These are phyloP conservation scores for Cosmorhoe ocellata DNA, from an alignment of 2,888 invertebrate species.

Conservation along the genomic window DNA sequence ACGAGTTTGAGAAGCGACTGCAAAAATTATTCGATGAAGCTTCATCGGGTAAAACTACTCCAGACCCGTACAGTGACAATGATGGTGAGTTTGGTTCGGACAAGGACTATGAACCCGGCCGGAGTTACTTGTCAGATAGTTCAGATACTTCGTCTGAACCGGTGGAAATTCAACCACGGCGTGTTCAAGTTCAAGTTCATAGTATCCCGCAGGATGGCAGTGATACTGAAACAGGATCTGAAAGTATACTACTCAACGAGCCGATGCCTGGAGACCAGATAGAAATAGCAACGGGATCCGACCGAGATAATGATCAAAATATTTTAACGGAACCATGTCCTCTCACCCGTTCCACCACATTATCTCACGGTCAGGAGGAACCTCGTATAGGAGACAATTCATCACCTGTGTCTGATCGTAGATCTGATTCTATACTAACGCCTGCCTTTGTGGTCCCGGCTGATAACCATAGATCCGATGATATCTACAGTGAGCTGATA, in stretches of 20 bases:
- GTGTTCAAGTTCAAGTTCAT: slow-evolving; percentile 2
- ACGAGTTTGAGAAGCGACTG: no score
- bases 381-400: no score
- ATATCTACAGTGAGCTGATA: neutral
- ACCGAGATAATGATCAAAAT: no score
- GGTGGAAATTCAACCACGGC: neutral
- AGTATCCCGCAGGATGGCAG: slow-evolving; percentile 1
- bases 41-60: slow-evolving; percentile 1
- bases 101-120: slow-evolving; percentile 5
- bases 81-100: slow-evolving; percentile 3
- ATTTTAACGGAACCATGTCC: no score
- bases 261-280: neutral
- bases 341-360: slow-evolving; percentile 1
- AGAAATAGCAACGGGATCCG: neutral
- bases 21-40: neutral
- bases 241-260: no score
- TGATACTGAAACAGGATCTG: neutral
- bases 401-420: no score
- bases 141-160: slow-evolving; percentile 1
- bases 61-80: slow-evolving; percentile 1
- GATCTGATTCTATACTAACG: no score
- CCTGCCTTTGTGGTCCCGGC: no score
- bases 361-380: neutral
- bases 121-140: slow-evolving; percentile 1
- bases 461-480: neutral